Conservation (phyloP, 2,113 vertebrate species). For the Romanogobio albipinnatus region DNA sequence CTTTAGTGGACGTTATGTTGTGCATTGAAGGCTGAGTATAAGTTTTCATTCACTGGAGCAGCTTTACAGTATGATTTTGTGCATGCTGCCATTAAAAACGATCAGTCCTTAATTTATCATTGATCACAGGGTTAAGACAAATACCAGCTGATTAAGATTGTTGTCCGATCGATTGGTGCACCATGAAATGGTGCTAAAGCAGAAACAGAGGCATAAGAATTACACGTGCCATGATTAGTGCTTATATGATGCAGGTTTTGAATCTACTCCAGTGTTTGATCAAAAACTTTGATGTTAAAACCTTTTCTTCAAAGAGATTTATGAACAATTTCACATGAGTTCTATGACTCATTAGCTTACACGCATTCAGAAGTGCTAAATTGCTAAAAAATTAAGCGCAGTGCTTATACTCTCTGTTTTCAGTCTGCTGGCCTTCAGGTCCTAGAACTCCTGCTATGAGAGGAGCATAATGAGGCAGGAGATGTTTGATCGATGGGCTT, state of each 20-base stretch:
- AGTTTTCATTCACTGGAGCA: neutral
- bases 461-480: constrained; percentile 47
- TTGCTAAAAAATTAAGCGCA: constrained; percentile 88
- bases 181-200: neutral
- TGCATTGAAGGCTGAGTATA: neutral
- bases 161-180: neutral
- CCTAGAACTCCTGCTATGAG: constrained; percentile 35
- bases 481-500: constrained; percentile 52
- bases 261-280: constrained; percentile 18
- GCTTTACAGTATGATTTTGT: neutral
- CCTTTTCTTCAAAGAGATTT: constrained; percentile 77
- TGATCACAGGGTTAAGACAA: neutral
- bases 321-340: constrained; percentile 85
- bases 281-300: constrained; percentile 6
- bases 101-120: neutral
- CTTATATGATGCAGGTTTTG: constrained; percentile 19
- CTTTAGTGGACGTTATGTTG: neutral
- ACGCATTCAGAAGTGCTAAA: constrained; percentile 83
- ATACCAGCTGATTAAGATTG: neutral
- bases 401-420: constrained; percentile 83
- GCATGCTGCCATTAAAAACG: neutral
- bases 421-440: constrained; percentile 55
- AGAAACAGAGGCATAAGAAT: neutral
- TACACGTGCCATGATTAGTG: neutral
- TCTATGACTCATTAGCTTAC: constrained; percentile 91